Base-by-base conservation (phyloP, 2,113 vertebrate species). In the Ictidomys tridecemlineatus region DNA sequence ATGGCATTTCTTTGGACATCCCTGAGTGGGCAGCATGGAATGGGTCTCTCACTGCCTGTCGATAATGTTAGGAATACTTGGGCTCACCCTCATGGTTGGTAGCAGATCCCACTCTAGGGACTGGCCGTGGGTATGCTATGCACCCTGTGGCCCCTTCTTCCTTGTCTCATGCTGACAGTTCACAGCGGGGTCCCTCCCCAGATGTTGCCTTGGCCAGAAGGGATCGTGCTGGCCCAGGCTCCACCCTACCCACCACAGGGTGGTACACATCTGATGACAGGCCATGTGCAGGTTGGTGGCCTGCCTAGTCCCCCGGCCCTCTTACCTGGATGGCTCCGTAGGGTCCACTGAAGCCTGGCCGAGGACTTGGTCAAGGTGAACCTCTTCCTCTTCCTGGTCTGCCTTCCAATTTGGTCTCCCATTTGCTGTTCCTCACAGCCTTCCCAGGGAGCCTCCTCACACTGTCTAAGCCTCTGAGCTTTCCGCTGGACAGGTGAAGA, bases 1-100 rank as follows among this genome's bases (percentile, higher is more conserved):
- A 58, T 89, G 94, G 58, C 42, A 80, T 90, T 88, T 84, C 58
- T 92, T 93, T 84, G 77, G 65, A 87, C 91, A 97, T 93, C 95
- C 92, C 87, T 96, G 96, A 92, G 87, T 95, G 88, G 89, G 94
- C 93, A 95, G 96, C 97, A 93, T 97, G 96, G 97, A 97, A 95
- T 97, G 93, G 85, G 85, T 94, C 93, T 95, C 92, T 93, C 67
- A 48, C 69, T 85, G 84, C 77, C 34, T 93, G 94, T 96, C 86
- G 89, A 56, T 88, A 87, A 85, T 82, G 87, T 96, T 90, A 96
- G 85, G 63, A 78, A 84, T 92, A 76, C 79, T 69, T 79, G 77
- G 48, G 87, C 73, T 94, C 69, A 12, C 2, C 73, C 32, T 96
- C 48, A 20, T 72, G 51, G 48, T 51, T 51, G 88, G 95, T 48